phyloP scores from a whole-genome alignment of 2,888 invertebrate species.

The Corythucha ciliata region DNA sequence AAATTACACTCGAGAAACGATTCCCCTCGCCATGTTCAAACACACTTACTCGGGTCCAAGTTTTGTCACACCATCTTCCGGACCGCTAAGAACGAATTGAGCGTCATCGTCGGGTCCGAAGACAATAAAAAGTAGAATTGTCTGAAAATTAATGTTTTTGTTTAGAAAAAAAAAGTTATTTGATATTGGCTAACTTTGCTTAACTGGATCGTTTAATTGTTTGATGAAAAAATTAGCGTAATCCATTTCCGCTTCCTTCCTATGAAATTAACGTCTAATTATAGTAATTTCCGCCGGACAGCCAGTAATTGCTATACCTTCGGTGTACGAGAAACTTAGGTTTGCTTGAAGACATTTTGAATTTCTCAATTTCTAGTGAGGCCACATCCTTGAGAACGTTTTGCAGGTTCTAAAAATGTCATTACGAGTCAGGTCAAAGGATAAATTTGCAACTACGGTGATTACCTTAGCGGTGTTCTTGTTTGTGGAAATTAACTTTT shows the following conservation, averaged over 20 bases:
- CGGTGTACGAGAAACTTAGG: slow-evolving; percentile 52
- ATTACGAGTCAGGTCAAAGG: no score
- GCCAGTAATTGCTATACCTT: slow-evolving; percentile 36
- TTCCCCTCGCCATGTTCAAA: background rate
- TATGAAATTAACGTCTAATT: no score
- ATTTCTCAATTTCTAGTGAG: slow-evolving; percentile 53
- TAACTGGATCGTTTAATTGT: slow-evolving; percentile 48
- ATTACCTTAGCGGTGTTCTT: slow-evolving; percentile 53
- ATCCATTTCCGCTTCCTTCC: slow-evolving; percentile 68
- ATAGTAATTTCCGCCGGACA: no score
- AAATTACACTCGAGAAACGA: background rate
- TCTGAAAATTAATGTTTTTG: slow-evolving; percentile 38
- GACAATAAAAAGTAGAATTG: slow-evolving; percentile 56
- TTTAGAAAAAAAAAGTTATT: background rate
- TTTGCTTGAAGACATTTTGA: slow-evolving; percentile 45
- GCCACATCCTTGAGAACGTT: slow-evolving; percentile 60
- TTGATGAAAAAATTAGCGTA: slow-evolving; percentile 61
- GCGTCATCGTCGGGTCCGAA: slow-evolving; percentile 50
- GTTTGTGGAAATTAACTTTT: slow-evolving; percentile 60
- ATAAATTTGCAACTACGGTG: no score
- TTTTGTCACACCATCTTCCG: slow-evolving; percentile 44
- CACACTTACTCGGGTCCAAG: slow-evolving; percentile 53
- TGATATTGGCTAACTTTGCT: background rate
- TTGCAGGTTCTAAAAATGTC: slow-evolving; percentile 47
- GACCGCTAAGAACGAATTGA: slow-evolving; percentile 46